Conservation (phyloP, 2,888 invertebrate genomes). For the Scrobipalpa costella region DNA sequence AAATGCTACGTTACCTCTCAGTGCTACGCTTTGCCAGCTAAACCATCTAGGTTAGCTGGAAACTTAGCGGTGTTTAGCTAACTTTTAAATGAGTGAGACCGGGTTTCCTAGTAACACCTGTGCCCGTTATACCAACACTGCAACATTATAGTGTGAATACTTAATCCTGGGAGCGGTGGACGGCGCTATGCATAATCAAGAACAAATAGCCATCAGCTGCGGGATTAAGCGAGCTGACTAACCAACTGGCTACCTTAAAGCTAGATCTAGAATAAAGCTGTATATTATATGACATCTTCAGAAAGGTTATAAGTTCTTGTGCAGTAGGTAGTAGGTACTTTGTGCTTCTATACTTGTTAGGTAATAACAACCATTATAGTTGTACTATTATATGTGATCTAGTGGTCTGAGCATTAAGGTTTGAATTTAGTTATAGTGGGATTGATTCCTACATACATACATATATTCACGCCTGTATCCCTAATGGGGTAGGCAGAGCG, state of each 20-base stretch:
- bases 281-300: background rate
- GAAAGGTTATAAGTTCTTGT: too few species aligned
- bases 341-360: too few species aligned
- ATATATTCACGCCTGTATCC: too few species aligned
- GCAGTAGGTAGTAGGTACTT: too few species aligned
- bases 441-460: too few species aligned
- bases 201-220: constrained; percentile 10
- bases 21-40: constrained; percentile 36
- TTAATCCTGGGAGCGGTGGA: constrained; percentile 20
- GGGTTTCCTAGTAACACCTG: constrained; percentile 66
- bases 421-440: too few species aligned
- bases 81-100: constrained; percentile 65
- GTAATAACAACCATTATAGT: too few species aligned
- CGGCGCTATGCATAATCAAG: constrained; percentile 20
- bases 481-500: too few species aligned
- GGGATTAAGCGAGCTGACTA: constrained; percentile 16
- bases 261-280: background rate
- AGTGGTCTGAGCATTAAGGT: too few species aligned
- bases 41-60: constrained; percentile 38
- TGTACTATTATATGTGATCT: too few species aligned
- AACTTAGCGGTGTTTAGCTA: constrained; percentile 51
- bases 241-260: background rate
- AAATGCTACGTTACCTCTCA: background rate
- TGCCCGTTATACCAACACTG: constrained; percentile 39
- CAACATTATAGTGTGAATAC: constrained; percentile 21